Evolutionary conservation across 2,797 vertebrate species (phyloP).

Genomic region (Ctenochaetus hawaiiensis): DNA sequence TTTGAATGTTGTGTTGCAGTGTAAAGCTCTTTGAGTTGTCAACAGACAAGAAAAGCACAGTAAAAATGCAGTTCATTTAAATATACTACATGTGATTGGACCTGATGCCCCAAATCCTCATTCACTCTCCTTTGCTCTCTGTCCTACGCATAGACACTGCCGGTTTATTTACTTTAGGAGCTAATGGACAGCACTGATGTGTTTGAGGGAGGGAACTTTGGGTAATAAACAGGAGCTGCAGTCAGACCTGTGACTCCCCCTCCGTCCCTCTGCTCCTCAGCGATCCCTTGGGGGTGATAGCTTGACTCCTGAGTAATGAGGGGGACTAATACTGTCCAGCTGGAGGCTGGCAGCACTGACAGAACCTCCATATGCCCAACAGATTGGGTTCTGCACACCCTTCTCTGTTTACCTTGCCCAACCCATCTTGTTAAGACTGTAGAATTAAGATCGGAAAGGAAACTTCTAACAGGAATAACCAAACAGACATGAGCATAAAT

Average conservation of each 20-base stretch:
- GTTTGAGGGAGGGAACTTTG: slow-evolving; percentile 29
- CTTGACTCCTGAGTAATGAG: slow-evolving; percentile 53
- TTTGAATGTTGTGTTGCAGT: no score
- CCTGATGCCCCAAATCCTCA: slow-evolving; percentile 17
- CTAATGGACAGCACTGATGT: slow-evolving; percentile 62
- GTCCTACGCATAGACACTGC: slow-evolving; percentile 25
- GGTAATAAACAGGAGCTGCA: slow-evolving; percentile 68
- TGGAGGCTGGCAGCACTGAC: slow-evolving; percentile 68
- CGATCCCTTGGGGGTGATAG: slow-evolving; percentile 67
- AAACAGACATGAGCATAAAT: slow-evolving; percentile 3
- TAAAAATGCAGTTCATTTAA: no score
- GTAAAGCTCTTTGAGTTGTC: no score
- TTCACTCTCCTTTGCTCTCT: slow-evolving; percentile 28
- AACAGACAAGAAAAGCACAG: no score
- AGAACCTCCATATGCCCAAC: slow-evolving; percentile 71
- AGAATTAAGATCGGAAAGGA: slow-evolving; percentile 26
- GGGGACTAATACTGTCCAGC: slow-evolving; percentile 77
- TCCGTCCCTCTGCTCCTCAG: slow-evolving; percentile 52
- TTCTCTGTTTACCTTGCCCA: slow-evolving; percentile 29
- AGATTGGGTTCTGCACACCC: slow-evolving; percentile 63
- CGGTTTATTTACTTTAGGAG: slow-evolving; percentile 65
- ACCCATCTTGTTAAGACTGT: slow-evolving; percentile 16
- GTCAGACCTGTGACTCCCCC: slow-evolving; percentile 46
- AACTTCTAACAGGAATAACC: slow-evolving; percentile 29
- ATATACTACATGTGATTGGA: slow-evolving; percentile 38